These are phyloP conservation scores for Geophilus truncorum DNA, from an alignment of 2,888 invertebrate species.

Conservation along the genomic window DNA sequence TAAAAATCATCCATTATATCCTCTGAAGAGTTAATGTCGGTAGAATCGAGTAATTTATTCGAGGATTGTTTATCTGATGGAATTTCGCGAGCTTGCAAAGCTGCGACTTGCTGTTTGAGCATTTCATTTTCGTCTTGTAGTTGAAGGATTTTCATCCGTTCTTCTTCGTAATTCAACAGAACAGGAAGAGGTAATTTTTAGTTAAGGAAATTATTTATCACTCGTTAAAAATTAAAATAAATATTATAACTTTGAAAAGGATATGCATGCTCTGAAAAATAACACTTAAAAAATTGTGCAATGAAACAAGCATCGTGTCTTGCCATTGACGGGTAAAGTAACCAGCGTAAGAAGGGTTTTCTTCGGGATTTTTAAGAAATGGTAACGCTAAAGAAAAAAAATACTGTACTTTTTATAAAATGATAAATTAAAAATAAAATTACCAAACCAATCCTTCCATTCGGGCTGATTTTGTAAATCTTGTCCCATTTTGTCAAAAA, in stretches of 20 bases:
- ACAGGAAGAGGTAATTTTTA: conserved; percentile 64
- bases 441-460: conserved; percentile 98
- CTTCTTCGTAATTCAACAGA: conserved; percentile 78
- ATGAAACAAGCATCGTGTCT: conserved; percentile 81
- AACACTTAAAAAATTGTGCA: conserved; percentile 88
- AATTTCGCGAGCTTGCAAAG: conserved; percentile 29
- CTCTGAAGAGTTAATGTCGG: conserved; percentile 57
- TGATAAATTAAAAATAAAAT: conserved; percentile 47
- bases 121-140: conserved; percentile 78
- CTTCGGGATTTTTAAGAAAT: conserved; percentile 85
- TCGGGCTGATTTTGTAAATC: conserved; percentile 83
- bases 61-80: not conserved
- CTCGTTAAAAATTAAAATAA: not conserved
- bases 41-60: conserved; percentile 30
- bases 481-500: conserved; percentile 77
- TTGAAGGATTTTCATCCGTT: conserved; percentile 69
- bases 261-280: conserved; percentile 59
- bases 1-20: conserved; percentile 88
- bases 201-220: conserved; percentile 39
- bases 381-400: conserved; percentile 68
- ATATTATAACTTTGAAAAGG: conserved; percentile 1
- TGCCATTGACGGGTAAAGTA: conserved; percentile 94
- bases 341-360: conserved; percentile 76
- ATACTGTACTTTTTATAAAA: not conserved
- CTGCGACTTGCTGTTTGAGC: conserved; percentile 53